Evolutionary conservation across 2,888 invertebrate genomes (phyloP).

Genomic region (Hypomecis atomaria): DNA sequence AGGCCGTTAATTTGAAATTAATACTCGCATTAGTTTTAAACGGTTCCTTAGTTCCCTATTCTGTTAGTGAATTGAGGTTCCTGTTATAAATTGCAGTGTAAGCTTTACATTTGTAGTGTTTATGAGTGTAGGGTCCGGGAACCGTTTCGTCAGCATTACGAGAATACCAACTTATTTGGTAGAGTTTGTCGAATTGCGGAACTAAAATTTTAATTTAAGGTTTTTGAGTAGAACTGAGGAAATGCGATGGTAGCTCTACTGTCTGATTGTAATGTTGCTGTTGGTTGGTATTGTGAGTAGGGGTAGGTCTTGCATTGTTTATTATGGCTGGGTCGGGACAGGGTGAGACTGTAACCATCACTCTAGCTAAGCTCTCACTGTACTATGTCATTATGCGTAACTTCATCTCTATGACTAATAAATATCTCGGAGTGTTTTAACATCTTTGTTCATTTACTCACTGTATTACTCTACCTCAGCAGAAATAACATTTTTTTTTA

Average conservation of each 20-base stretch:
- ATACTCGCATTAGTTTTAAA: too few relatives aligned
- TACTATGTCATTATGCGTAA: too few relatives aligned
- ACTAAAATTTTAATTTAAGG: neutral
- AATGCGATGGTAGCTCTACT: neutral
- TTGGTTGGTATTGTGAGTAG: conserved; percentile 2
- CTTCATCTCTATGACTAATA: too few relatives aligned
- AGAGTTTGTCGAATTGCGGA: neutral
- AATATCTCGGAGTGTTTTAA: too few relatives aligned
- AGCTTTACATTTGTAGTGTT: conserved; percentile 6
- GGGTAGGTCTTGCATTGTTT: conserved; percentile 12
- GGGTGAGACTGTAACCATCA: neutral
- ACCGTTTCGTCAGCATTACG: conserved; percentile 16
- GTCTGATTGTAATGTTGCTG: neutral
- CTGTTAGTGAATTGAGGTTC: conserved; percentile 2
- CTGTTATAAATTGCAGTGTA: neutral
- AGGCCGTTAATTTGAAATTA: too few relatives aligned
- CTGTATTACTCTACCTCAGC: too few relatives aligned
- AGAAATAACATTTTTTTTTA: too few relatives aligned
- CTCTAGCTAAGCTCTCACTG: too few relatives aligned
- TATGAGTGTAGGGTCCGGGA: conserved; percentile 12
- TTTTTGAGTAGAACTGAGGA: neutral
- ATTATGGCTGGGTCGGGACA: neutral
- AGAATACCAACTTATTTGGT: neutral
- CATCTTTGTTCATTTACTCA: too few relatives aligned
- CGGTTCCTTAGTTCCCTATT: neutral